phyloP scores from a whole-genome alignment of 2,797 vertebrate genomes.

The Ataeniobius toweri region DNA sequence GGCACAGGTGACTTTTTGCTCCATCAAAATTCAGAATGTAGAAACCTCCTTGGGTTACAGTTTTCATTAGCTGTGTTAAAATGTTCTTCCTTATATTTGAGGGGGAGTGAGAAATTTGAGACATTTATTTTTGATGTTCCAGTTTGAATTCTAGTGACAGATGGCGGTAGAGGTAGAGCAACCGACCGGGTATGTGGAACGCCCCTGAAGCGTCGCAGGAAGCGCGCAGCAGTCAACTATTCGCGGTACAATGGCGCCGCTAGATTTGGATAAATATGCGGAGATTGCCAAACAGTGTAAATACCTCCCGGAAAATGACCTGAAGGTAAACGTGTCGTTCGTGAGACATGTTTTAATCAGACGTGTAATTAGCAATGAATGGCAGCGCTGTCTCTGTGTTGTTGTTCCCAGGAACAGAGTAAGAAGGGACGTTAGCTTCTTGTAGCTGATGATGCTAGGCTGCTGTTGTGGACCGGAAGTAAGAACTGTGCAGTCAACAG shows the following conservation, averaged over 20 bases:
- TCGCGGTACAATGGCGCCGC: conserved; percentile 89
- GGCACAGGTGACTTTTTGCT: background rate
- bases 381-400: background rate
- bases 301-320: conserved; percentile 95
- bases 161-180: background rate
- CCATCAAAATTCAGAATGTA: background rate
- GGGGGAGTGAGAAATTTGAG: background rate
- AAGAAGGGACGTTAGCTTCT: conserved; percentile 50
- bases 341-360: background rate
- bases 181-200: background rate
- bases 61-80: background rate
- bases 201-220: conserved; percentile 37
- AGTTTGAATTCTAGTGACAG: background rate
- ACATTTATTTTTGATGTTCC: background rate
- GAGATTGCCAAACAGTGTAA: conserved; percentile 97
- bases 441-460: conserved; percentile 39
- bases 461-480: conserved; percentile 28
- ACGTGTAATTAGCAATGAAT: rapidly evolving
- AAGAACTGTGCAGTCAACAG: background rate
- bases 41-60: background rate
- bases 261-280: conserved; percentile 95
- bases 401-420: background rate
- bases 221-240: conserved; percentile 39
- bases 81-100: background rate
- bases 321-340: conserved; percentile 84